Base-by-base conservation (phyloP, 2,797 vertebrate genomes). In the Gambusia yucatana region DNA sequence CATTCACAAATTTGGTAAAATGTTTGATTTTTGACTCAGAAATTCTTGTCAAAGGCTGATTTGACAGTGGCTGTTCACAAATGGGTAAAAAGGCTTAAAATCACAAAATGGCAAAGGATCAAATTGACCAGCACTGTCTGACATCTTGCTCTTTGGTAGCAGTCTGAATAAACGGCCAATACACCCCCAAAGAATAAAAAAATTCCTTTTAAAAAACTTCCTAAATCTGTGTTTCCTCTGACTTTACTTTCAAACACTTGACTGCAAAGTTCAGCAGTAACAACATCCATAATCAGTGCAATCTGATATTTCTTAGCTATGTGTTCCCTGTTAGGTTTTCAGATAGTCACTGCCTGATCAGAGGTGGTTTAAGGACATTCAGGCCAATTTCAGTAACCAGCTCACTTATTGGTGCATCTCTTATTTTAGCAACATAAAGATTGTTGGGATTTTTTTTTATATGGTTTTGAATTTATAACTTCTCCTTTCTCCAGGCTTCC, bases 401-500 rank as follows among this genome's bases (percentile, higher is more conserved):
- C 4, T 33, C 16, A 3, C 20, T 36, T 36, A 33, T 36, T 17
- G 13, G 63, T 39, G 17, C 63, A 39, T 22, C 33, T 65, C 36
- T 65, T 9, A 2, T 65, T 65, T 39, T 39, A 3, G 25, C 16
- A 28, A 13, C 2, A 52, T 25, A 28, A 57, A 30, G 3, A 59
- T 11, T 16, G 22, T 14, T 71, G 17, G 33, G 14, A 7, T 72
- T 47, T n/a, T 43, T 5, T n/a, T 46, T 43, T 72, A 36, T 41
- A 30, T 9, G 8, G 3, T 7, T 4, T 63, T 81, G 22, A 0
- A 7, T 57, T 59, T 67, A 46, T 65, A 20, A 13, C 46, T 6
- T 39, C 28, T 39, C 20, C 6, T 39, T 36, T 70, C 74, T 79
- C 25, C 33, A 99, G 98, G 98, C 50, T 99, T 99, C 86, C 98